Conservation (phyloP, 2,888 invertebrate genomes). For the Ramazzottius varieornatus region DNA sequence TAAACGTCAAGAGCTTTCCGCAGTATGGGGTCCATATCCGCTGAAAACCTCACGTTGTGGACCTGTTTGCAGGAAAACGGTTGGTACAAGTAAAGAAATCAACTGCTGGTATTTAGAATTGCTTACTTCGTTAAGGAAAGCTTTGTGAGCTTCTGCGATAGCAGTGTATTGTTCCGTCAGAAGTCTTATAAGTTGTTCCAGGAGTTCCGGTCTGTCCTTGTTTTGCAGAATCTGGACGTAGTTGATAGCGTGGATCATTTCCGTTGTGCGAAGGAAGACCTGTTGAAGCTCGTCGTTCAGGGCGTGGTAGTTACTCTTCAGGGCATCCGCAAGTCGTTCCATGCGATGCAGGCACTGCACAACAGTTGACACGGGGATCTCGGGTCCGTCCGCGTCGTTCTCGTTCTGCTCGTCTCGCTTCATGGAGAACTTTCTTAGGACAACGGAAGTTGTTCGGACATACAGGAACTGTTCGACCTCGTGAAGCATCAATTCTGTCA, state of each 20-base stretch:
- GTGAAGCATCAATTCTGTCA: neutral
- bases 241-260: neutral
- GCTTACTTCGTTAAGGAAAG: neutral
- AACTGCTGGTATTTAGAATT: no score
- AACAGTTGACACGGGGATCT: neutral
- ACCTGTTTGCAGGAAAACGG: no score
- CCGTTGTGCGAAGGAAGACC: neutral
- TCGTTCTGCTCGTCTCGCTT: neutral
- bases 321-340: neutral
- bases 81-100: no score
- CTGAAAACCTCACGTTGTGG: neutral
- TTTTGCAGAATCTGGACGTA: neutral
- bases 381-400: neutral
- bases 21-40: neutral
- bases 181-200: neutral
- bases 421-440: neutral
- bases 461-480: neutral
- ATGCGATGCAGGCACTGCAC: neutral
- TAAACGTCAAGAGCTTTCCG: neutral
- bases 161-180: neutral
- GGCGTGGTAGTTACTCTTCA: neutral
- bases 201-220: neutral
- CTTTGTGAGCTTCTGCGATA: neutral
- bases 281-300: neutral
- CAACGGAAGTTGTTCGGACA: neutral